Percentiles rank a stretch among this genome's conserved stretches.
Evolutionary conservation across 2,888 invertebrate species (phyloP).

Genomic region (Nomada fucata): DNA sequence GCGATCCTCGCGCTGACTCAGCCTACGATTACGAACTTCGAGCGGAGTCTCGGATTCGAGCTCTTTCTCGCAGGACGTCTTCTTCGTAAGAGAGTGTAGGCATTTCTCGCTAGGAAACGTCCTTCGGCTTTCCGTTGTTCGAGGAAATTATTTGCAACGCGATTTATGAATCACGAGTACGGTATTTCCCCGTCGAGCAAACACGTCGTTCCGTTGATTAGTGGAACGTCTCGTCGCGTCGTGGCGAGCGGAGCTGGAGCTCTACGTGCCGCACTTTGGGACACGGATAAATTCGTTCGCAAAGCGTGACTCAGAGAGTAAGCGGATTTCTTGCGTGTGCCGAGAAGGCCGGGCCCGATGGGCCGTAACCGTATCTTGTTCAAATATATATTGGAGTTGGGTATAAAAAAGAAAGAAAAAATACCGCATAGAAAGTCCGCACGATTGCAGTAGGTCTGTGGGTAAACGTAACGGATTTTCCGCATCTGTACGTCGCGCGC

Average conservation of each 20-base stretch:
- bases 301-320: conserved; percentile 37
- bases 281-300: conserved; percentile 24
- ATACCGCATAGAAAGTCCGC: neutral
- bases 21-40: neutral
- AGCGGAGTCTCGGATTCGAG: neutral
- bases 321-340: conserved; percentile 23
- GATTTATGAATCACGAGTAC: conserved; percentile 32
- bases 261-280: neutral
- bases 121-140: neutral
- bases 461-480: conserved; percentile 41
- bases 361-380: conserved; percentile 5
- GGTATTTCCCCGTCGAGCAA: conserved; percentile 36
- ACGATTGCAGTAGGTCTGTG: conserved; percentile 16
- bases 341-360: neutral
- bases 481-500: conserved; percentile 7
- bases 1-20: conserved; percentile 16
- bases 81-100: neutral
- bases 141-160: neutral
- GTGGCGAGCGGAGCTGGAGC: conserved; percentile 7
- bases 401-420: too few species aligned
- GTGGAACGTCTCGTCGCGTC: conserved; percentile 1
- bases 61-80: neutral
- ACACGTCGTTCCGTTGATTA: conserved; percentile 22
- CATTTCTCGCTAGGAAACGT: neutral
- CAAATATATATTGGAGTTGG: neutral